A percentile compares a stretch with the other conserved stretches of the same genome.
phyloP scores from a whole-genome alignment of 2,888 invertebrate species.

The Apantesis nais region DNA sequence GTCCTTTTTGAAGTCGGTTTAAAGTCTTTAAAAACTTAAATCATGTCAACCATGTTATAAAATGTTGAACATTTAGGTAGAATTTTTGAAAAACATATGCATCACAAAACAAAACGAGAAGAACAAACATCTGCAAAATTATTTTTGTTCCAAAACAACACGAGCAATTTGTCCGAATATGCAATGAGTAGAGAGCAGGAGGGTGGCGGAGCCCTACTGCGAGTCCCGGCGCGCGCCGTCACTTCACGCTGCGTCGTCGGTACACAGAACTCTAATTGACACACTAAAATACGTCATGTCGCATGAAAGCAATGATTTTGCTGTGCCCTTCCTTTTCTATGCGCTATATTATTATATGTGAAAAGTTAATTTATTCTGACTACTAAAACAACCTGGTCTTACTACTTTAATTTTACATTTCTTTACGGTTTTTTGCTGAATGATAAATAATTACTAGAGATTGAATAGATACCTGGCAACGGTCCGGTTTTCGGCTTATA shows the following conservation, averaged over 20 bases:
- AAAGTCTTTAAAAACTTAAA: not conserved
- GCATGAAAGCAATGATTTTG: slow-evolving; percentile 62
- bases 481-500: not conserved
- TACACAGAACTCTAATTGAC: slow-evolving; percentile 84
- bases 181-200: slow-evolving; percentile 58
- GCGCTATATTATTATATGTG: slow-evolving; percentile 33
- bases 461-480: not conserved
- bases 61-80: slow-evolving; percentile 28
- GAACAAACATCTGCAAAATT: slow-evolving; percentile 58
- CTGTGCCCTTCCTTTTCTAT: slow-evolving; percentile 55
- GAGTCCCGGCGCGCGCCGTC: slow-evolving; percentile 60
- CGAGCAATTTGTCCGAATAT: slow-evolving; percentile 69
- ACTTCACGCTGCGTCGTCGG: slow-evolving; percentile 76
- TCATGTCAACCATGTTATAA: not conserved
- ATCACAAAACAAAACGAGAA: slow-evolving; percentile 48
- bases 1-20: not conserved
- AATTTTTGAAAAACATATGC: slow-evolving; percentile 46
- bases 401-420: not conserved
- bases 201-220: slow-evolving; percentile 47
- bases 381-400: not conserved
- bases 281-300: slow-evolving; percentile 78
- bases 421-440: not conserved
- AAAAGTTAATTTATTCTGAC: slow-evolving; percentile 33
- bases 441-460: not conserved
- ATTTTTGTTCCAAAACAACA: slow-evolving; percentile 66